Evolutionary conservation across 2,797 vertebrate genomes (phyloP), one percentile per base, ranked within the genome.

Genomic region (Sebastes iracundus): DNA sequence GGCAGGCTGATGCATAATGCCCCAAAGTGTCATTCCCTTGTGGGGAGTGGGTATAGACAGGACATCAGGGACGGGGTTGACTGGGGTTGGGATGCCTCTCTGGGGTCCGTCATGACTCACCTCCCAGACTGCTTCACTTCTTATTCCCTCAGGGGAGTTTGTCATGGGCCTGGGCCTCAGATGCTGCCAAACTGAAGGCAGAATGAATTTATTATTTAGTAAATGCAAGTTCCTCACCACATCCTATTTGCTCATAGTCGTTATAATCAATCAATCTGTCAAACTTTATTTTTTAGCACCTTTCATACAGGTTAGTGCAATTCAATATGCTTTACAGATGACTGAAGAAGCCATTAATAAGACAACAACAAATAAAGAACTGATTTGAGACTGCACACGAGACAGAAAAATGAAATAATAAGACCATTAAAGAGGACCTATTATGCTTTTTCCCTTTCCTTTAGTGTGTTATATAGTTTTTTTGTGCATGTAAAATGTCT

Each of bases 81-180:
- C 55, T 33, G 7, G 18, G 72, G 67, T 56, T 30, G 14, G 63
- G 59, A 58, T n/a, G 75, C 7, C 18, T 86, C 82, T 81, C 68
- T 42, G 14, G 76, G 61, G 59, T 33, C 63, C 3, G 0, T 25
- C 18, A 70, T 87, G 88, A 92, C 80, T 93, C 78, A 81, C 30
- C 71, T 83, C 80, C 79, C 58, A 71, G 64, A 79, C 65, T 72
- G 74, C 79, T 59, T 64, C 30, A 52, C 68, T 82, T 82, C 59
- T 12, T 30, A 58, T 16, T 28, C 72, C 68, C 80, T 78, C 25
- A 7, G 69, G 72, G 62, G 73, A 64, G 46, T 77, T 87, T 58
- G 58, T 84, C 77, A 79, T 67, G 35, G 20, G 49, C 49, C 4
- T 27, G n/a, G 42, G 58, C 18, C 53, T 81, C 68, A 69, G 66